Evolutionary conservation across 2,888 invertebrate genomes (phyloP), one percentile per base, ranked within the genome.

Genomic region (Urechis unicinctus): DNA sequence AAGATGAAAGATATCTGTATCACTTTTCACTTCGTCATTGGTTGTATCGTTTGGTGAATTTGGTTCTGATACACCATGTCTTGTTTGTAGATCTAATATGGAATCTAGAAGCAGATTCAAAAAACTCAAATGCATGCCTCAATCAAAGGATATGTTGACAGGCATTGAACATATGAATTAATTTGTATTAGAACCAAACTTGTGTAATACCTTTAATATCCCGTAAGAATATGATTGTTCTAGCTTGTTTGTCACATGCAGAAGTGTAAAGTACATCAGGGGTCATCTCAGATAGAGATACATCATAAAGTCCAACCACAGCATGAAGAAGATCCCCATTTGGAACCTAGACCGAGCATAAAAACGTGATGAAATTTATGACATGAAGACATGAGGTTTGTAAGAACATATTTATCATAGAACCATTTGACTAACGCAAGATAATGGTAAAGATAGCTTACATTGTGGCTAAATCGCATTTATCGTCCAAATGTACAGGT

Each of bases 241-340:
- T 66, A 1, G 77, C 74, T 67, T 74, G 73, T 58, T 74, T 74
- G 36, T 74, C 74, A 68, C 77, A 78, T 2, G 78, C 71, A 6
- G 75, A 74, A n/a, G 71, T 57, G 58, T 78, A 78, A 25, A 78
- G 60, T 3, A 72, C 71, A 64, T 78, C 77, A n/a, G 74, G 69
- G 1, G 75, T 74, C 73, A 76, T 75, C 56, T 76, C 75, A 41
- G 73, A 69, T 48, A 78, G 68, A 13, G 73, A 71, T 2, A 72
- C 73, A 64, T 75, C 72, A 67, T 77, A 78, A 44, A 79, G 63
- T 2, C 74, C 78, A 46, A 75, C 72, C 4, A 77, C 74, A 31
- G 78, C 74, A 68, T 79, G 78, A n/a, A 79, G 64, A 31, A 79
- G 60, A 46, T 78, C 75, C 24, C 53, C 31, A 42, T 62, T 63